phyloP scores from a whole-genome alignment of 2,888 invertebrate species.

The Napeogenes inachia region DNA sequence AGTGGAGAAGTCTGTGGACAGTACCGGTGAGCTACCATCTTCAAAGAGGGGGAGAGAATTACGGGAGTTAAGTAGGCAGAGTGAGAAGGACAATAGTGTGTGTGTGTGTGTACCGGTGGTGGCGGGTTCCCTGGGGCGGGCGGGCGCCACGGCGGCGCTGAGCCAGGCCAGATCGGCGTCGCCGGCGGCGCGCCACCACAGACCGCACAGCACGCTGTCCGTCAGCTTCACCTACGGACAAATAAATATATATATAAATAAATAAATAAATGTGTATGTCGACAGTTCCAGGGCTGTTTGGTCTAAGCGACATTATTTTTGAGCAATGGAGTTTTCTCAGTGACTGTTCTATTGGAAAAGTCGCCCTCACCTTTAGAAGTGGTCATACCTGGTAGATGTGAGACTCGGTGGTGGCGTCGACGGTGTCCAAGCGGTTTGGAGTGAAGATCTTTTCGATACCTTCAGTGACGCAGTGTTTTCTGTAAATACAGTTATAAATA shows the following conservation, averaged over 20 bases:
- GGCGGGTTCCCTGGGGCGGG: conserved; percentile 54
- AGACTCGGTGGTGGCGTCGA: conserved; percentile 98
- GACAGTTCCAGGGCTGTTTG: no score
- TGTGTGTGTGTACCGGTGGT: conserved; percentile 35
- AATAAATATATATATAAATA: no score
- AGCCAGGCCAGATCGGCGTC: conserved; percentile 98
- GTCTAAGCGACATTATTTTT: no score
- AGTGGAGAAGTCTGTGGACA: no score
- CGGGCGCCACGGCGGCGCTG: conserved; percentile 84
- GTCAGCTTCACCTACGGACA: conserved; percentile 87
- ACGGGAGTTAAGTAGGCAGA: conserved; percentile 1
- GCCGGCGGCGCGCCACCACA: conserved; percentile 87
- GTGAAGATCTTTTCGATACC: conserved; percentile 83
- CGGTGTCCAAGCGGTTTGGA: conserved; percentile 87
- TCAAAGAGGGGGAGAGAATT: no score
- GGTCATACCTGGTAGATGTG: conserved; percentile 93
- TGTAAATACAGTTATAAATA: conserved; percentile 37
- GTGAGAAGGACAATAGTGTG: background rate
- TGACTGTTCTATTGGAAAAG: no score
- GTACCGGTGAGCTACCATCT: no score
- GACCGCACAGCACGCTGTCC: conserved; percentile 91
- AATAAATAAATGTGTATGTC: no score
- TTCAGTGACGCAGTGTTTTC: conserved; percentile 81
- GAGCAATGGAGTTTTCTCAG: no score
- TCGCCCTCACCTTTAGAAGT: no score